phyloP scores from a whole-genome alignment of 2,797 vertebrate genomes.

The Acipenser ruthenus region DNA sequence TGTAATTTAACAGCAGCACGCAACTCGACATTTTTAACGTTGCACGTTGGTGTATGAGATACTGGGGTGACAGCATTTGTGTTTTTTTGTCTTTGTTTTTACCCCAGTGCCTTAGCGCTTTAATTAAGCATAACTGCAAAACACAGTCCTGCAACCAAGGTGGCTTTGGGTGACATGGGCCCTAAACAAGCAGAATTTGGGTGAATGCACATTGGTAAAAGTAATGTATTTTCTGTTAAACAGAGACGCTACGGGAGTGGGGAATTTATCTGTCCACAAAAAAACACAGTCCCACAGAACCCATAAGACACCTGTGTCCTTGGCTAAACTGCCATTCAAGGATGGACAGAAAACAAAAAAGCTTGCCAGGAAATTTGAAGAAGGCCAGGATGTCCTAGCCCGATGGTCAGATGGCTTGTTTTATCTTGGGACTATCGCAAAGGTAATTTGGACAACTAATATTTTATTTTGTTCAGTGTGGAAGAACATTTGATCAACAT shows the following conservation, averaged over 20 bases:
- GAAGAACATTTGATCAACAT: too few species aligned
- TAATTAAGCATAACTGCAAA: too few species aligned
- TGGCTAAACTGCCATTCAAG: constrained; percentile 65
- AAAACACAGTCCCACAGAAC: constrained; percentile 72
- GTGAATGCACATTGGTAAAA: constrained; percentile 26
- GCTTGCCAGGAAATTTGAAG: constrained; percentile 82
- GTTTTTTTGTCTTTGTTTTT: background rate
- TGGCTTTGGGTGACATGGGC: too few species aligned
- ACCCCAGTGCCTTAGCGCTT: constrained; percentile 22
- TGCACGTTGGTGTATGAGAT: too few species aligned
- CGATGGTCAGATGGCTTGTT: constrained; percentile 98
- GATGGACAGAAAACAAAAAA: constrained; percentile 82
- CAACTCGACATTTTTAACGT: too few species aligned
- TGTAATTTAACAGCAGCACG: too few species aligned
- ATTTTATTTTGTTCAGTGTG: too few species aligned
- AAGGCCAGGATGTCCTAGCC: constrained; percentile 96
- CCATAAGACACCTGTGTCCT: constrained; percentile 72
- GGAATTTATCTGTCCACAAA: constrained; percentile 87
- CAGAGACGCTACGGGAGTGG: constrained; percentile 87
- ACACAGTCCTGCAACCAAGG: too few species aligned
- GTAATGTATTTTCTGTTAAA: constrained; percentile 20
- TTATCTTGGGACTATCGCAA: constrained; percentile 97
- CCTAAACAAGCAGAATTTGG: too few species aligned
- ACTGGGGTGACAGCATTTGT: too few species aligned
- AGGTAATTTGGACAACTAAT: constrained; percentile 53